Evolutionary conservation across 2,113 vertebrate genomes (phyloP), one percentile per base, ranked within the genome.

Genomic region (Perca flavescens): DNA sequence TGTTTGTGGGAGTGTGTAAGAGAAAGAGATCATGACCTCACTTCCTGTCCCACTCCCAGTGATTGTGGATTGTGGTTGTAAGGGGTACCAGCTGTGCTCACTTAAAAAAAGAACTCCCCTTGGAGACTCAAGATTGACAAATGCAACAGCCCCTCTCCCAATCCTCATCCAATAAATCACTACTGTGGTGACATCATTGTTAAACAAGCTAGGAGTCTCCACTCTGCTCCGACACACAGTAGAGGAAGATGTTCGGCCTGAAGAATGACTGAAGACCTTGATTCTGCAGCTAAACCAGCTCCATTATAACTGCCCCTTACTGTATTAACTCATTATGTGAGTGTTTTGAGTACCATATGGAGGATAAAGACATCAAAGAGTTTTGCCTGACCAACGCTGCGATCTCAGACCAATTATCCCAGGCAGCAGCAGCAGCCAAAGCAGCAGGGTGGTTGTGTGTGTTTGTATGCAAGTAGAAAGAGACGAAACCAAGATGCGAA

Each of bases 31-130:
- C 64, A 76, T 85, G 84, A 89, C 90, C 84, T 92, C 87, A 91
- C 88, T 91, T 94, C 91, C 93, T 83, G 75, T 87, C 85, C 93
- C 81, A 86, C 79, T 92, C 90, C 85, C 88, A 84, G 54, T 60
- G 79, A 89, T 88, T 80, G 28, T 28, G 28, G 28, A 28, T 28
- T 28, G 28, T 28, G 78, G 85, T 70, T 78, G 70, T 84, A 84
- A 86, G 77, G 85, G 80, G 87, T 90, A 90, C 92, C 94, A 95
- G 92, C 93, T 94, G 93, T 88, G 86, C 85, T 91, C 77, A 81
- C 88, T 92, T 91, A 80, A 80, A 80, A 81, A 47, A 84, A 83
- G 74, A 86, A 57, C 72, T 81, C 91, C 90, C 88, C 56, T 68
- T 90, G 80, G 92, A 88, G 86, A 83, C 50, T 65, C 53, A 57